Conservation (phyloP, 2,888 invertebrate genomes). For the Sesia bembeciformis region DNA sequence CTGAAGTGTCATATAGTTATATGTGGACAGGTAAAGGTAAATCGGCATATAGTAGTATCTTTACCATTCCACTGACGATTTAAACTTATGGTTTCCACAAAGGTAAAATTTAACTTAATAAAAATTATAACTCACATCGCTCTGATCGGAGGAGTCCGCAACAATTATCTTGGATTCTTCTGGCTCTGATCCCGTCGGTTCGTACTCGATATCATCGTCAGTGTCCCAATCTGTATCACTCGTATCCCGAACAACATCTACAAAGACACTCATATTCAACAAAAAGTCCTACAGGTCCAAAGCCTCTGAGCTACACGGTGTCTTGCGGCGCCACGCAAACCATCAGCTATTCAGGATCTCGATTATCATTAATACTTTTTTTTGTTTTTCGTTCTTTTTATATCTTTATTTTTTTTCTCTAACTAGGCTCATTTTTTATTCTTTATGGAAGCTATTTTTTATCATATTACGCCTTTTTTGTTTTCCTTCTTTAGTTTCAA, state of each 20-base stretch:
- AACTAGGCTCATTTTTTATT: neutral
- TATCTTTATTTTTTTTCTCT: constrained; percentile 1
- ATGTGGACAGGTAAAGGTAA: no score
- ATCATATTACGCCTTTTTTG: no score
- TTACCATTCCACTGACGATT: no score
- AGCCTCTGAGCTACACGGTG: no score
- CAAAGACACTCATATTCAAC: constrained; percentile 30
- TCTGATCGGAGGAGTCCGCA: constrained; percentile 64
- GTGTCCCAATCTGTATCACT: constrained; percentile 49
- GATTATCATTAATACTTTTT: neutral
- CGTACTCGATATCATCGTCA: constrained; percentile 51
- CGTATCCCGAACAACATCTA: constrained; percentile 72
- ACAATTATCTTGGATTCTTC: constrained; percentile 11
- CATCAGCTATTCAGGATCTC: no score
- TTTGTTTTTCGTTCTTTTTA: constrained; percentile 2
- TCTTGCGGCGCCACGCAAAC: no score
- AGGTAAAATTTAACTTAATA: neutral
- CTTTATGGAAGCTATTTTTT: neutral
- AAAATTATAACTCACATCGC: constrained; percentile 50
- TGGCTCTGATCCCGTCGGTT: constrained; percentile 67
- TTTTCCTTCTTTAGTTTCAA: no score
- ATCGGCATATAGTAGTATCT: no score
- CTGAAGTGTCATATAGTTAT: no score
- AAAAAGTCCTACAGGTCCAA: neutral
- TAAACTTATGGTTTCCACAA: no score